Evolutionary conservation across 64 coral and sea anemone species (phyloP), one percentile per base, ranked within the genome.

Genomic region (Stylophora pistillata): DNA sequence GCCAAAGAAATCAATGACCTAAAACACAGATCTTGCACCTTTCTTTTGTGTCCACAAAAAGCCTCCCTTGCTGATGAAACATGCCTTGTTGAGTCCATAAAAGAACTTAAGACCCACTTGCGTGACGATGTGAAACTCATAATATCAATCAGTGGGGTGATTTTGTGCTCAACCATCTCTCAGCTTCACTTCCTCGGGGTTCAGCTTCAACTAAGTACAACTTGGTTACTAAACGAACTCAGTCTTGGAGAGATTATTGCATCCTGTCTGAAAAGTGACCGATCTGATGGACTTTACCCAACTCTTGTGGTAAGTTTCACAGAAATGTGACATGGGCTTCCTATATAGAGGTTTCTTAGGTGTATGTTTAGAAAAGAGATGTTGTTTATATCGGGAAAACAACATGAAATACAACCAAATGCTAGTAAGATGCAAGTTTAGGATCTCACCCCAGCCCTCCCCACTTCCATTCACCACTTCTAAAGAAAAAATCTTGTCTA

Each of bases 301-400:
- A 91, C 89, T 74, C 15, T 91, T 73, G 89, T 91, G 89, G 89
- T 91, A 75, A 91, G 79, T 56, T 7, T 47, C 37, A 4, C 7
- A 47, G 3, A 7, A 4, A 47, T 47, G 7, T 47, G 37, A 47
- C 37, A 47, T 47, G 37, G 37, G 37, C n/a, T n/a, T 47, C 37
- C 3, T 3, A 4, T 47, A 7, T 47, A 7, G 37, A 7, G 7
- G 37, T 3, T 47, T 47, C 7, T 47, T 4, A 47, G 37, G 37
- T 47, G 37, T 7, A 47, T 0, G 37, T 47, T 7, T 7, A 47
- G 37, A 47, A 47, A 47, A 47, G 37, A 7, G 3, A 47, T n/a
- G 7, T 47, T 3, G 7, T 47, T 47, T 47, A 47, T 7, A 4
- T 4, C 7, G 37, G 37, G 3, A 47, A 7, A 47, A 47, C 37